A percentile compares a stretch with the other conserved stretches of the same genome.
These are phyloP conservation scores for Aurelia sp. DNA, from an alignment of 30 jellyfish, hydroid and myxozoan genomes.

Conservation along the genomic window DNA sequence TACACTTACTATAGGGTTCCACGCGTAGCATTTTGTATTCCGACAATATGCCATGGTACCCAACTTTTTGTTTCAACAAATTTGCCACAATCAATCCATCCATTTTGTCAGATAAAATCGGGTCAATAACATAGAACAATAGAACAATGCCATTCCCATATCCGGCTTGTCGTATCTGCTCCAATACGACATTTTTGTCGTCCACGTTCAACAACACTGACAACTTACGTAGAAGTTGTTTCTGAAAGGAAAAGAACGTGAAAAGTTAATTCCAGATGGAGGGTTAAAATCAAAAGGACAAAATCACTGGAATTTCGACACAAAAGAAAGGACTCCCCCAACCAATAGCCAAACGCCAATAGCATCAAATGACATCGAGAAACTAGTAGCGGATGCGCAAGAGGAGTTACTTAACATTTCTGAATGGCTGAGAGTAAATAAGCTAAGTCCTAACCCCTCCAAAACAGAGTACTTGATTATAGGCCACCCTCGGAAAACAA, in stretches of 20 bases:
- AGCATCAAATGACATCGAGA: too few relatives aligned
- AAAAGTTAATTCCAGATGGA: not conserved
- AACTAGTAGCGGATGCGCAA: too few relatives aligned
- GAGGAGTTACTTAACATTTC: too few relatives aligned
- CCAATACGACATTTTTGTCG: slow-evolving; percentile 77
- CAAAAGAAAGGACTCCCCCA: too few relatives aligned
- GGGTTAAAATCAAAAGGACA: too few relatives aligned
- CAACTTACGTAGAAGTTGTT: slow-evolving; percentile 93
- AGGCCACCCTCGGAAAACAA: too few relatives aligned
- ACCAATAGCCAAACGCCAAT: too few relatives aligned
- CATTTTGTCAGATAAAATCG: slow-evolving; percentile 51
- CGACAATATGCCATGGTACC: slow-evolving; percentile 90
- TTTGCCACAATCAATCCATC: slow-evolving; percentile 92
- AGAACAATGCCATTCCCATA: slow-evolving; percentile 81
- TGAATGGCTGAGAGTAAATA: too few relatives aligned
- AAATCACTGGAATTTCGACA: too few relatives aligned
- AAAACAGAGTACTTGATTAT: too few relatives aligned
- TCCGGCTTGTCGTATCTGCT: slow-evolving; percentile 80
- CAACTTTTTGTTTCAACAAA: slow-evolving; percentile 91
- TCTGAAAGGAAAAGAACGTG: slow-evolving; percentile 35
- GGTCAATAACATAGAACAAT: slow-evolving; percentile 83
- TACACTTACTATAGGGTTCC: slow-evolving; percentile 88
- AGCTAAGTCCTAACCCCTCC: too few relatives aligned
- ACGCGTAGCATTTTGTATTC: slow-evolving; percentile 88
- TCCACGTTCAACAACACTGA: slow-evolving; percentile 90